Base-by-base conservation (phyloP, 2,888 invertebrate species). In the Pegoplata infirma region DNA sequence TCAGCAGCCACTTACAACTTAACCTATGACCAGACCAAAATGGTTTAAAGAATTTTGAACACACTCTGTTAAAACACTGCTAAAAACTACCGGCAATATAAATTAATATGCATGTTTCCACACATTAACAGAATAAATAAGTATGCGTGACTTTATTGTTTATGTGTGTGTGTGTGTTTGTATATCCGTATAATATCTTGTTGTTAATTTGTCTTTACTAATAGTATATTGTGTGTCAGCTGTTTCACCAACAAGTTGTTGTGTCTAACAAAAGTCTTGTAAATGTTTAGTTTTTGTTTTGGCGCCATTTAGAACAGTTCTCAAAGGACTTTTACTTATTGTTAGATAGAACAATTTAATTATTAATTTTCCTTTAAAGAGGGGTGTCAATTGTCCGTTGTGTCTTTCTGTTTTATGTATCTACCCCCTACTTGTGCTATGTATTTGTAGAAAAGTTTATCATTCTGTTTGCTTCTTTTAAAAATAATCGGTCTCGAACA, bases 241-340 rank as follows among this genome's bases (percentile, higher is more conserved):
- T 61, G 64, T 55, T 74, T 49, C 21, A 55, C 69, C 73, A 71
- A 78, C 69, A 66, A 74, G 59, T 74, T 66, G 69, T 53, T n/a
- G n/a, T n/a, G n/a, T 69, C 40, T 66, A 40, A 17, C 32, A 28
- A 28, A 16, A 53, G 21, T 61, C n/a, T 44, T 4, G 23, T 49
- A 17, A 23, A 23, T 46, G 47, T 40, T 23, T 36, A 32, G 4
- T 23, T 23, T 32, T 17, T 55, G 12, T 68, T 74, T 74, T 79
- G 78, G 66, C 74, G 78, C 78, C 78, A 79, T 71, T 71, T 61
- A 21, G 8, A 64, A 61, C 16, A 44, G 28, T 25, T 66, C 78
- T 74, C 78, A 5, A 16, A 55, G 66, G 74, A 32, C 14, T 61
- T 49, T 16, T n/a, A n/a, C n/a, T n/a, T n/a, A n/a, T n/a, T n/a